These are phyloP conservation scores for Lasioglossum marginatum DNA, from an alignment of 2,888 invertebrate genomes.

Conservation along the genomic window DNA sequence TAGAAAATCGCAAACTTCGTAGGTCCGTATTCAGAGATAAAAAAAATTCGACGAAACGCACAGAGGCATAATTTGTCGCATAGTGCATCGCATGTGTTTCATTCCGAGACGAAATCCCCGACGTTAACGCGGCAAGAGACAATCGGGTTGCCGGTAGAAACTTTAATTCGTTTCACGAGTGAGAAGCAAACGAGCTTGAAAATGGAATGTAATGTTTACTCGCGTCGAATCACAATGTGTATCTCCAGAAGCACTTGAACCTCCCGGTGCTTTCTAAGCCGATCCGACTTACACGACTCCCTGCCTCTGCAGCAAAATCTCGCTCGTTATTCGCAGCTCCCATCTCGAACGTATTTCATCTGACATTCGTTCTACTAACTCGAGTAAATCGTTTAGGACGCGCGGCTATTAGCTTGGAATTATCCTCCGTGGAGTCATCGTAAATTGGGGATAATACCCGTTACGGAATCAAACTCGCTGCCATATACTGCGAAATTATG, in stretches of 20 bases:
- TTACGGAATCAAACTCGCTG: neutral
- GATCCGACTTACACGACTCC: constrained; percentile 8
- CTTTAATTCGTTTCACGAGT: neutral
- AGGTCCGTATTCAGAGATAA: neutral
- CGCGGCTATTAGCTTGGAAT: neutral
- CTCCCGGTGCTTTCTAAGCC: neutral
- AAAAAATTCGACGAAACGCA: neutral
- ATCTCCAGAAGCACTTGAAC: neutral
- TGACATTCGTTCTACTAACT: neutral
- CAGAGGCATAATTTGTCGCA: neutral
- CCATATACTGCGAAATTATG: neutral
- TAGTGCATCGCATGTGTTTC: neutral
- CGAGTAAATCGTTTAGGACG: neutral
- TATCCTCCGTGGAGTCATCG: neutral
- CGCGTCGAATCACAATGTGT: constrained; percentile 5
- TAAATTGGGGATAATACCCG: neutral
- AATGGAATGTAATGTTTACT: constrained; percentile 7
- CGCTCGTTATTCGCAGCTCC: constrained; percentile 3
- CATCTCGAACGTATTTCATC: neutral
- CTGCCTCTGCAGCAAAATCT: neutral
- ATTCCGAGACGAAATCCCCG: neutral
- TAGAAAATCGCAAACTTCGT: neutral
- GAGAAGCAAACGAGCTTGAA: constrained; percentile 5
- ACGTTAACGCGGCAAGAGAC: neutral
- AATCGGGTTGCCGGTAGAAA: neutral